Conservation (phyloP, 2,797 vertebrate genomes). For the Megaceryle alcyon region DNA sequence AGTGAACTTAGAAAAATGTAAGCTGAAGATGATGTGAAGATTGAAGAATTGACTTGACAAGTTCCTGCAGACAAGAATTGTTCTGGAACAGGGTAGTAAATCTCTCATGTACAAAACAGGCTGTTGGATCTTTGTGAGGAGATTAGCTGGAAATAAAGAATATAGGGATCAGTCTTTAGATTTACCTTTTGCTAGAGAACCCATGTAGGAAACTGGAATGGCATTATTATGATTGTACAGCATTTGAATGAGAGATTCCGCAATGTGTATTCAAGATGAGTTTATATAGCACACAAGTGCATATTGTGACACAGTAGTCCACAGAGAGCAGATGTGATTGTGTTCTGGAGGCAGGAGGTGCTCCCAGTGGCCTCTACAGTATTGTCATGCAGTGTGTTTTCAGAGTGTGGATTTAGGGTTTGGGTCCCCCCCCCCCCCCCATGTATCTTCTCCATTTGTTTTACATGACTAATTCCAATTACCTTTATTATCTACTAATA, state of each 20-base stretch:
- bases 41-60: neutral
- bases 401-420: neutral
- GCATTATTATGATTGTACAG: neutral
- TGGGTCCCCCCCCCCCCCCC: neutral
- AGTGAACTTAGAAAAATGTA: neutral
- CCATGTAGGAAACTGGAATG: neutral
- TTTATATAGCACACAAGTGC: conserved; percentile 31
- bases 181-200: neutral
- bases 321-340: neutral
- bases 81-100: neutral
- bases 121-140: neutral
- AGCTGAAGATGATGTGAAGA: neutral
- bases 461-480: conserved; percentile 48
- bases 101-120: neutral
- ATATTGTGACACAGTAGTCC: conserved; percentile 14
- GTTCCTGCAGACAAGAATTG: neutral
- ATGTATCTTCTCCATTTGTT: conserved; percentile 7
- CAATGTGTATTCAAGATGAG: neutral
- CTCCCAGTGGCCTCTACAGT: neutral
- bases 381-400: neutral
- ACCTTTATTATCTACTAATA: conserved; percentile 21
- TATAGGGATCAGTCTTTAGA: neutral
- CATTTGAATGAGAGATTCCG: neutral
- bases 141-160: neutral
- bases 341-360: neutral